Evolutionary conservation across 2,113 vertebrate genomes (phyloP).

Genomic region (Hemichromis elongatus): DNA sequence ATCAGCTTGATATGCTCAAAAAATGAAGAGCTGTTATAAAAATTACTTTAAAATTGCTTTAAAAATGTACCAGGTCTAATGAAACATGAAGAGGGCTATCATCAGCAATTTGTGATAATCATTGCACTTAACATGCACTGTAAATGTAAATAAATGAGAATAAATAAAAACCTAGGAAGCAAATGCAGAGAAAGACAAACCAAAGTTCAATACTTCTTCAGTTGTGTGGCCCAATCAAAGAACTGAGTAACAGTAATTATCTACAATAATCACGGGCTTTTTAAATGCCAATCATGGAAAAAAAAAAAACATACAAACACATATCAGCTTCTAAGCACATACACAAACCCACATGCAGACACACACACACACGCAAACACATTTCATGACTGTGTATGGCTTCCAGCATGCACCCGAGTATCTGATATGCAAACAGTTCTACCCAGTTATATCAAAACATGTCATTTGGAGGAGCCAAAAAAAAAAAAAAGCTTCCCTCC

Average conservation of each 20-base stretch:
- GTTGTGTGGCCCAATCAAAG: slow-evolving; percentile 22
- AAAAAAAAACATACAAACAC: background rate
- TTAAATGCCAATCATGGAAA: slow-evolving; percentile 30
- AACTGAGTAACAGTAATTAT: slow-evolving; percentile 32
- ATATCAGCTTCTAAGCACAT: background rate
- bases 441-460: slow-evolving; percentile 28
- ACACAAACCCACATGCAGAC: background rate
- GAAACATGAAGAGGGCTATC: background rate
- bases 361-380: background rate
- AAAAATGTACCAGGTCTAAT: background rate
- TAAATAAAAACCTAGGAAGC: background rate
- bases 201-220: background rate
- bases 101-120: background rate
- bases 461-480: slow-evolving; percentile 26
- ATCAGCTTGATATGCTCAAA: background rate
- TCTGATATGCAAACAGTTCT: slow-evolving; percentile 28
- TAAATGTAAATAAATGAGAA: background rate
- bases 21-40: background rate
- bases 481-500: background rate
- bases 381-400: slow-evolving; percentile 4
- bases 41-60: background rate
- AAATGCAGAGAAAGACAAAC: background rate
- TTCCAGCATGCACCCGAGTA: slow-evolving; percentile 7
- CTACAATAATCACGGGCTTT: slow-evolving; percentile 42
- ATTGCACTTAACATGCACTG: background rate